phyloP scores from a whole-genome alignment of 2,113 vertebrate genomes.

The Picathartes gymnocephalus region DNA sequence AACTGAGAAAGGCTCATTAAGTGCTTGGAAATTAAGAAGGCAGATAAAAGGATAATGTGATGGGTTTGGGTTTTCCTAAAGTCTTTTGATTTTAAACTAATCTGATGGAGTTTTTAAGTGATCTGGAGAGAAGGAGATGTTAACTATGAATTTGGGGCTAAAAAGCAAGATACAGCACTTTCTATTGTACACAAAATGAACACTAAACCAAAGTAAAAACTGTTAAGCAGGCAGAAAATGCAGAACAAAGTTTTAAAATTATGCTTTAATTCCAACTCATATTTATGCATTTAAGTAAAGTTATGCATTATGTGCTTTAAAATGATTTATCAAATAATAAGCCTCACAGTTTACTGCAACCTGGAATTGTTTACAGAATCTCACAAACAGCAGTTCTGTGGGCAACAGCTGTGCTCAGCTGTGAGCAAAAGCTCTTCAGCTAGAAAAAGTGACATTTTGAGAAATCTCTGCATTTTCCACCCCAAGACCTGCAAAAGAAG shows the following conservation, averaged over 20 bases:
- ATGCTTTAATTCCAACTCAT: background rate
- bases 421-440: background rate
- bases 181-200: background rate
- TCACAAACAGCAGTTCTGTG: background rate
- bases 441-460: background rate
- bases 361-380: background rate
- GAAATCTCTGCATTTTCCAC: background rate
- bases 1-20: background rate
- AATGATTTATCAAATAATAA: background rate
- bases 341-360: background rate
- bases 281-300: background rate
- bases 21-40: background rate
- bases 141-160: background rate
- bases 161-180: background rate
- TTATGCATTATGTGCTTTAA: background rate
- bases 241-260: background rate
- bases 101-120: background rate
- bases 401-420: conserved; percentile 1
- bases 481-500: background rate
- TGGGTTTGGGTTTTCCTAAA: background rate
- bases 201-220: background rate
- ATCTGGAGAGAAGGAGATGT: background rate
- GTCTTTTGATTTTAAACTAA: background rate
- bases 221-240: background rate
- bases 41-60: background rate